Evolutionary conservation across 1,140 invertebrate genomes (phyloP).

Genomic region (Bombus pyrosoma): DNA sequence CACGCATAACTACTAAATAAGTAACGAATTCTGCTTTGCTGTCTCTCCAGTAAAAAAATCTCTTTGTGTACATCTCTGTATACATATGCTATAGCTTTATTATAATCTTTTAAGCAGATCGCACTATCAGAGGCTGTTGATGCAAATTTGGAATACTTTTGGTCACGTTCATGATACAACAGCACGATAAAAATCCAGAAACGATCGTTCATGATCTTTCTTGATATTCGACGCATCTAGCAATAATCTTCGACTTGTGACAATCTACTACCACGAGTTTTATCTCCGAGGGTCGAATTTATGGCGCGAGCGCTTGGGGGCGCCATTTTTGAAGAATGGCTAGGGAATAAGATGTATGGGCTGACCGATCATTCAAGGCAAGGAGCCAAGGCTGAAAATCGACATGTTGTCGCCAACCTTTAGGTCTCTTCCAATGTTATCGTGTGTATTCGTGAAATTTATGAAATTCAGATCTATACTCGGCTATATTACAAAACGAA

Average conservation of each 20-base stretch:
- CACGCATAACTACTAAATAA: conserved; percentile 24
- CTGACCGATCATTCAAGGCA: background rate
- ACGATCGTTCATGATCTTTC: background rate
- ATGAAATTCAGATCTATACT: background rate
- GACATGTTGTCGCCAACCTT: conserved; percentile 15
- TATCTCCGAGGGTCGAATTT: background rate
- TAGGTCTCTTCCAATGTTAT: background rate
- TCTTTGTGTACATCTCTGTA: background rate
- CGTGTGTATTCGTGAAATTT: background rate
- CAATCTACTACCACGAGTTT: background rate
- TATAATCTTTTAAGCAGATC: background rate
- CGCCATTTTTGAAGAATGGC: conserved; percentile 15
- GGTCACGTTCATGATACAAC: background rate
- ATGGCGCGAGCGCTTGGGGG: background rate
- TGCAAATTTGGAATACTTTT: background rate
- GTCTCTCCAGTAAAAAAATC: background rate
- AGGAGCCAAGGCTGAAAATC: background rate
- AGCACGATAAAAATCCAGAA: background rate
- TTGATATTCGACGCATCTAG: background rate
- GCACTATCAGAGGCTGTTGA: background rate
- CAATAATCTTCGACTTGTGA: background rate
- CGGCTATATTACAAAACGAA: background rate
- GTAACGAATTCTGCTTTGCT: conserved; percentile 7
- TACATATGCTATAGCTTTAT: background rate
- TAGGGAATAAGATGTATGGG: background rate